phyloP scores from a whole-genome alignment of 2,888 invertebrate genomes.

The Epiperipatus broadwayi region DNA sequence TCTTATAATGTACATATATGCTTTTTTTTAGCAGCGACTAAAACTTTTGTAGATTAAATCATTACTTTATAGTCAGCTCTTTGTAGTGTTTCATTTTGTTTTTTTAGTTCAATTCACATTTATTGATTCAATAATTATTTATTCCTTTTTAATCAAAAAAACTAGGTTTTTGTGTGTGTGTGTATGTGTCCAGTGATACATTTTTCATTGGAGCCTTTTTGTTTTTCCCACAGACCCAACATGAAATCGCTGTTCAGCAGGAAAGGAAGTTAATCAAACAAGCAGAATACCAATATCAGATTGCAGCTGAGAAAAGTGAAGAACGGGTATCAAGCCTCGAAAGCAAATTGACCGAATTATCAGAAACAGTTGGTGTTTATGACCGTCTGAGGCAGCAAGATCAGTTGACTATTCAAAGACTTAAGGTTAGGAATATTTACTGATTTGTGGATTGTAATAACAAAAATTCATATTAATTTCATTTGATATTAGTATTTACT shows the following conservation, averaged over 20 bases:
- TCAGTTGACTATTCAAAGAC: slow-evolving; percentile 46
- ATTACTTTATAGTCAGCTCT: too few relatives aligned
- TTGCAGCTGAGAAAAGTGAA: slow-evolving; percentile 57
- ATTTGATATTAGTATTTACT: slow-evolving; percentile 17
- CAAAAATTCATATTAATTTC: background rate
- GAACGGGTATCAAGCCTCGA: slow-evolving; percentile 55
- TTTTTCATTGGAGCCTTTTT: too few relatives aligned
- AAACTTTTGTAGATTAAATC: too few relatives aligned
- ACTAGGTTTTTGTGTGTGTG: too few relatives aligned
- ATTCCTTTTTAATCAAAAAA: too few relatives aligned
- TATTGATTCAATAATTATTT: too few relatives aligned
- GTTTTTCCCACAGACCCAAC: slow-evolving; percentile 32
- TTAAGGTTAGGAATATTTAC: slow-evolving; percentile 31
- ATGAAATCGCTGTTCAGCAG: slow-evolving; percentile 43
- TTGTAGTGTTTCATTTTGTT: too few relatives aligned
- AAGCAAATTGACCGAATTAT: slow-evolving; percentile 52
- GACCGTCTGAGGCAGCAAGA: slow-evolving; percentile 50
- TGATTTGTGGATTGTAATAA: slow-evolving; percentile 4
- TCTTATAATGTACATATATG: too few relatives aligned
- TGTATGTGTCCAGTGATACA: too few relatives aligned
- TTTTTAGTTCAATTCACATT: too few relatives aligned
- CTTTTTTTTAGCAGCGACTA: too few relatives aligned
- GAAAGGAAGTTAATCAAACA: slow-evolving; percentile 51
- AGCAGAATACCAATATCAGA: too few relatives aligned
- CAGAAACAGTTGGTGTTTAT: slow-evolving; percentile 54